Base-by-base conservation (phyloP, 2,797 vertebrate genomes). In the Cetoscarus ocellatus region DNA sequence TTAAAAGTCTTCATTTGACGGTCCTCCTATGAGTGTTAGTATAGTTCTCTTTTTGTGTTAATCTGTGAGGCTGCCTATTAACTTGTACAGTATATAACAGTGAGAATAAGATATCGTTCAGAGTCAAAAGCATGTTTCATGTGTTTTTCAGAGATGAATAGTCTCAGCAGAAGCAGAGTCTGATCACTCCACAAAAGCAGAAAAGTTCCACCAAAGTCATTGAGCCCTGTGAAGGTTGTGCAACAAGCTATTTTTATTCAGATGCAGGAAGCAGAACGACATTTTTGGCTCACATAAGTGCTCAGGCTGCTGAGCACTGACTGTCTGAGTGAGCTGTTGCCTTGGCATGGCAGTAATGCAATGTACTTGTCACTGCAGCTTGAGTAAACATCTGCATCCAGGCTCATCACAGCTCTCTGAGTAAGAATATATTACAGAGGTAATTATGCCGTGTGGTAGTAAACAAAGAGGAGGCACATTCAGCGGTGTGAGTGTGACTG, bases 321-420 rank as follows among this genome's bases (percentile, higher is more conserved):
- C 60, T 68, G 35, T 73, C 35, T 36, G 7, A 51, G 57, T 43
- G 35, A 73, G 53, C 36, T 55, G 18, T 58, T 51, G 40, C 27
- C 53, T 58, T 63, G 67, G 50, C 39, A 27, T 15, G 13, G 27
- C 34, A 40, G 17, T 67, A 55, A 67, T 54, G 51, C 9, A 55
- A 40, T 62, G 18, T 53, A 48, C 13, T 36, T 59, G 44, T 42
- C 19, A 40, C 27, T 44, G 40, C n/a, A 10, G 50, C 49, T 13
- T 7, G 19, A 57, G 56, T 55, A 54, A 73, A 69, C 60, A 73
- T 58, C 35, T 19, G 38, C 45, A 58, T 61, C 69, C 53, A 73
- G 61, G 35, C 14, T 70, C 50, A 60, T 67, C 70, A 52, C 61
- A 49, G 61, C 52, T 70, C 27, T 59, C 51, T 70, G 51, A 19